Evolutionary conservation across 2,113 vertebrate genomes (phyloP).

Genomic region (Crotalus viridis): DNA sequence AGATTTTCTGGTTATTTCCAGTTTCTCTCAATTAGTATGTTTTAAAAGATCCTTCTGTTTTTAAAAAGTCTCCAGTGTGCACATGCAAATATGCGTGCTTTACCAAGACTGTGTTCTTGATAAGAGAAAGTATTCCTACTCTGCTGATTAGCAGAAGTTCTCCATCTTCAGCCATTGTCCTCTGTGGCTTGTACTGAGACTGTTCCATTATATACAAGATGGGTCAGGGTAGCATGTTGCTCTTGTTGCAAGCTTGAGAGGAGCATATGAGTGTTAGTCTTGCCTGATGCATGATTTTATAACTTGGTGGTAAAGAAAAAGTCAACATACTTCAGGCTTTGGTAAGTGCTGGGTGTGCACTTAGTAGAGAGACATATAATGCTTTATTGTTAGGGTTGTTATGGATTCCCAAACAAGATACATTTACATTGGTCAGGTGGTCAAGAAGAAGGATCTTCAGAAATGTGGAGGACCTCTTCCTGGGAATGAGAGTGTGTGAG

Average conservation of each 20-base stretch:
- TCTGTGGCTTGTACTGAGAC: too few relatives aligned
- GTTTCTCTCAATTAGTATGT: background rate
- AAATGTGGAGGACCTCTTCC: background rate
- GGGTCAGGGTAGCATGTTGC: background rate
- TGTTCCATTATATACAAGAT: background rate
- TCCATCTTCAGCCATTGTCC: background rate
- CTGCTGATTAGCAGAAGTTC: background rate
- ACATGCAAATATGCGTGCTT: too few relatives aligned
- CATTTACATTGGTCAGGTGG: background rate
- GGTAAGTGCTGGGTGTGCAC: background rate
- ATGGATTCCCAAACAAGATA: background rate
- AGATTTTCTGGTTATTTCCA: background rate
- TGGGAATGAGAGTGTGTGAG: background rate
- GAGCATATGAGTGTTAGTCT: background rate
- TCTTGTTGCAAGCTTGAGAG: background rate
- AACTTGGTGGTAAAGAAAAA: background rate
- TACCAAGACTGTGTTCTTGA: background rate
- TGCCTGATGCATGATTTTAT: background rate
- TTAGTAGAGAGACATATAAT: background rate
- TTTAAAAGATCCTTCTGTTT: background rate
- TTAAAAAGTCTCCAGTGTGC: background rate
- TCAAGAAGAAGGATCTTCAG: background rate
- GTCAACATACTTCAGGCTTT: background rate
- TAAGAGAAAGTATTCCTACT: background rate
- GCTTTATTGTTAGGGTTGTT: constrained; percentile 4